Base-by-base conservation (phyloP, 2,888 invertebrate genomes). In the Dasypolia templi region DNA sequence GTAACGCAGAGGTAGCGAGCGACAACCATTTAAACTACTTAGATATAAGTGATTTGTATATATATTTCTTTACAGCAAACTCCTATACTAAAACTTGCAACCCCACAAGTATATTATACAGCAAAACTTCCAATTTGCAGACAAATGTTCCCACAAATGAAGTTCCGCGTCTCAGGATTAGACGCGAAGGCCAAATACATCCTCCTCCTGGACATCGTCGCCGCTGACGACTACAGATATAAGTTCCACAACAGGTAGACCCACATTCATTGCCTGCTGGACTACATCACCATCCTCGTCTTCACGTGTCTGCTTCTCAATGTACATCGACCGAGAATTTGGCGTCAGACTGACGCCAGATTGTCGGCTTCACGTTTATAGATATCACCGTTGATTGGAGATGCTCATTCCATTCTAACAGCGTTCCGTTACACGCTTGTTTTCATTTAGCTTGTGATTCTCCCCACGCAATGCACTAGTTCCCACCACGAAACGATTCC, bases 61-160 rank as follows among this genome's bases (percentile, higher is more conserved):
- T 49, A 17, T 19, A 1, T 32, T 72, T 67, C 6, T 53, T 78
- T 77, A 49, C 84, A 83, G 84, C 65, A 61, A 64, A 35, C n/a
- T 55, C 19, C 17, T 2, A 26, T 59, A 29, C 0, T 32, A 53
- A 75, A 35, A 55, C 19, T 73, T 66, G 29, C 51, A 56, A 67
- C 29, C 22, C 32, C 56, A 44, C 19, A 44, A 64, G 26, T 44
- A 69, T 72, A 64, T 72, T 77, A 82, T 67, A 87, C 58, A 79
- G 62, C 56, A 74, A 78, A 76, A 83, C 90, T 93, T 94, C 90
- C 90, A 81, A 90, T 93, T 97, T 98, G 84, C 98, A 99, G 99
- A 97, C 99, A 99, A 97, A 99, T 99, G 99, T 99, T 99, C 97
- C 99, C 99, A 92, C 99, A 99, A 97, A 99, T 99, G 98, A 99